These are phyloP conservation scores for Cyrtonyx montezumae DNA, from an alignment of 2,113 vertebrate genomes.

Conservation along the genomic window DNA sequence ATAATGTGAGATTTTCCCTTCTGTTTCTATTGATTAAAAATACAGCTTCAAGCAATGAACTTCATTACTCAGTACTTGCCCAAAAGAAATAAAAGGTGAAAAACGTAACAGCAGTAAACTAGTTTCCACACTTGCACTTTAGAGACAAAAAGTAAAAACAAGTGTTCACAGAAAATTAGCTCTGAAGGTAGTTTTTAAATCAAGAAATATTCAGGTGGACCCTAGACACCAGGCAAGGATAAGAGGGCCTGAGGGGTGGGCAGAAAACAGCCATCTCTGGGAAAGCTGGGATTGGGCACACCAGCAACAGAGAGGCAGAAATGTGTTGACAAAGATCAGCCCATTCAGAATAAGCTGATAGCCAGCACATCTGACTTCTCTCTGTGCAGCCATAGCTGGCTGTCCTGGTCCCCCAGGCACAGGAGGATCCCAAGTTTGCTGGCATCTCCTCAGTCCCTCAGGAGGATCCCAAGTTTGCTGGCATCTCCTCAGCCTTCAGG, in stretches of 20 bases:
- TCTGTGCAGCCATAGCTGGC: not conserved
- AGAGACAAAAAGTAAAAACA: not conserved
- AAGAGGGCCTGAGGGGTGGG: not conserved
- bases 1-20: not conserved
- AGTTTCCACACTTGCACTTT: not conserved
- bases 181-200: not conserved
- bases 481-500: not conserved
- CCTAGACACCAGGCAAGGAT: rapidly evolving
- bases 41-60: not conserved
- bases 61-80: not conserved
- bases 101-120: not conserved
- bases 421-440: not conserved
- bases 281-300: not conserved
- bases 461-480: not conserved
- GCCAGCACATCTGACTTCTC: rapidly evolving
- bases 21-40: not conserved
- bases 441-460: not conserved
- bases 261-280: not conserved
- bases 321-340: not conserved
- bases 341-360: not conserved
- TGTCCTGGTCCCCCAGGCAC: not conserved
- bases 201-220: not conserved
- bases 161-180: not conserved
- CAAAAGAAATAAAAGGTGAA: not conserved
- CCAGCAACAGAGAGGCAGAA: not conserved